Base-by-base conservation (phyloP, 2,888 invertebrate species). In the Nysson spinosus region DNA sequence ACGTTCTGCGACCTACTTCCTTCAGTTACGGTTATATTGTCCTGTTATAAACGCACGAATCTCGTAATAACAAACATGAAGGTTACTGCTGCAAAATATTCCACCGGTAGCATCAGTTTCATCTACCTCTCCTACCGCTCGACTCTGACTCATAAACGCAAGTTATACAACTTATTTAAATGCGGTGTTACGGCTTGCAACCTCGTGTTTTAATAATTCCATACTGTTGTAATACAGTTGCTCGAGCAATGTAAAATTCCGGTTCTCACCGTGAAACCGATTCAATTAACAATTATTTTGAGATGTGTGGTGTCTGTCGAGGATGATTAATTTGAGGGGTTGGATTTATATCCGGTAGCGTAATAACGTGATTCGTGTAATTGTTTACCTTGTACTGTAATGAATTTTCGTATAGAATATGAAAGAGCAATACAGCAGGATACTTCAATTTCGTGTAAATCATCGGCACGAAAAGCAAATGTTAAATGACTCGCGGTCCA, bases 291-390 rank as follows among this genome's bases (percentile, higher is more conserved):
- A n/a, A n/a, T n/a, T n/a, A n/a, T n/a, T n/a, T n/a, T n/a, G n/a
- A n/a, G n/a, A n/a, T n/a, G n/a, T n/a, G n/a, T n/a, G n/a, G n/a
- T n/a, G n/a, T n/a, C n/a, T n/a, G n/a, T 26, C 56, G 37, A 50
- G 56, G 35, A 37, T 46, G 69, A 72, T 69, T 66, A 42, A 75
- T 69, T 75, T 69, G 69, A 66, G 67, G 60, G 72, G 60, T 37
- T 50, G 11, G 75, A 75, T 75, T 72, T 60, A 68, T 62, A 47
- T 6, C 37, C 11, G 19, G 68, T 7, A n/a, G n/a, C 28, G 63
- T 43, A 56, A 62, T 63, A 61, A 56, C 63, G 61, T 34, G 57
- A 63, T 54, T 51, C 30, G 32, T 37, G 20, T 17, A 35, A 30
- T 52, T 32, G 44, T 28, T 42, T 47, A 46, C 56, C 37, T 43